A percentile compares a stretch with the other conserved stretches of the same genome.
These are phyloP conservation scores for Corydoras maculifer DNA, from an alignment of 2,113 vertebrate species.

Conservation along the genomic window DNA sequence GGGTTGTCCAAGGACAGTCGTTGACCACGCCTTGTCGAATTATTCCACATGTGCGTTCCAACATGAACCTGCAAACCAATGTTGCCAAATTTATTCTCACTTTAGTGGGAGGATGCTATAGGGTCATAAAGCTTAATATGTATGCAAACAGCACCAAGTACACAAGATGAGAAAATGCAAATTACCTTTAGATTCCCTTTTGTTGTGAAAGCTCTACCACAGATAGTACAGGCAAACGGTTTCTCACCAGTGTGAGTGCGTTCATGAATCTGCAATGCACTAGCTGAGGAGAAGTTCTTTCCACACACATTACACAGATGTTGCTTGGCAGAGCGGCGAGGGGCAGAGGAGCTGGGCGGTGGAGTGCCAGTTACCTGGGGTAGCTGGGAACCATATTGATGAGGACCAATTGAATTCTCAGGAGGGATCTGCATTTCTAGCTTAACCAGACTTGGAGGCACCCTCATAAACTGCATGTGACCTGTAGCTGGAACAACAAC, in stretches of 20 bases:
- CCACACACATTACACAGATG: conserved; percentile 81
- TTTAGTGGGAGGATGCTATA: neutral
- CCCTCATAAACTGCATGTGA: conserved; percentile 71
- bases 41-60: conserved; percentile 96
- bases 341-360: conserved; percentile 63
- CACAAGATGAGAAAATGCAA: neutral
- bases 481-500: conserved; percentile 62
- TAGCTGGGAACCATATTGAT: conserved; percentile 73
- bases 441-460: conserved; percentile 78
- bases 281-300: conserved; percentile 96
- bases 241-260: conserved; percentile 96
- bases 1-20: conserved; percentile 89
- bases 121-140: neutral
- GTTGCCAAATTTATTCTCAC: neutral
- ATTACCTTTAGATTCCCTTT: conserved; percentile 94
- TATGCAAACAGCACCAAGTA: neutral
- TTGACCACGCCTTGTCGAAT: conserved; percentile 81
- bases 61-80: conserved; percentile 78
- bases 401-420: conserved; percentile 68
- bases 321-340: conserved; percentile 82
- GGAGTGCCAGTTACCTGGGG: conserved; percentile 69
- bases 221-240: conserved; percentile 89
- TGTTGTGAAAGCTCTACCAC: conserved; percentile 91
- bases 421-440: conserved; percentile 79
- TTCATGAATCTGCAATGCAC: conserved; percentile 93